phyloP scores from a whole-genome alignment of 2,888 invertebrate species.

The Helicoverpa assulta region DNA sequence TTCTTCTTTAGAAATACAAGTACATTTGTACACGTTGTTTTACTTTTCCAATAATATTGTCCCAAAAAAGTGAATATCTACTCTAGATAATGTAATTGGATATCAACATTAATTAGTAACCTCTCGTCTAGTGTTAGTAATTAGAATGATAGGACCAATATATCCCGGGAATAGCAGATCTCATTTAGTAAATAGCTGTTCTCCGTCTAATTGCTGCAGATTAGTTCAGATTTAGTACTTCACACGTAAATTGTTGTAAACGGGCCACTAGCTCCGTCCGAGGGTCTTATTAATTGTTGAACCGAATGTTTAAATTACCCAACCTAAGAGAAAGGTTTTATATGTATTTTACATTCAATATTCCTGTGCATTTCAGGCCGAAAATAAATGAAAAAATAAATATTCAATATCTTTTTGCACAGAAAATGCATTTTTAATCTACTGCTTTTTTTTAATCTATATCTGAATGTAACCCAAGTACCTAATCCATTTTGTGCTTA shows the following conservation, averaged over 20 bases:
- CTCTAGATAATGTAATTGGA: neutral
- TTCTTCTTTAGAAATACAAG: neutral
- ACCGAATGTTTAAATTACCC: neutral
- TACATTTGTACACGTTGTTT: neutral
- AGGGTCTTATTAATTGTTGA: constrained; percentile 12
- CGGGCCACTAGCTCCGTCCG: neutral
- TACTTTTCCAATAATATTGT: neutral
- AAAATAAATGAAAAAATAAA: too few relatives aligned
- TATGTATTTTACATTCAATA: neutral
- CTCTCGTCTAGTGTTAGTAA: constrained; percentile 14
- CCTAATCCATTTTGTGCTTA: too few relatives aligned
- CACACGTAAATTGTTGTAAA: constrained; percentile 13
- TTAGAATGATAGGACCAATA: constrained; percentile 20
- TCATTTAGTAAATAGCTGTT: constrained; percentile 38
- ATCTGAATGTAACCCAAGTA: too few relatives aligned
- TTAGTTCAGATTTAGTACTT: constrained; percentile 47
- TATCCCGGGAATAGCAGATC: constrained; percentile 29
- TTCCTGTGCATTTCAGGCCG: too few relatives aligned
- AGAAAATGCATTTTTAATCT: too few relatives aligned
- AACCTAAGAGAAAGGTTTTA: neutral
- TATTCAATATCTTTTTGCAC: too few relatives aligned
- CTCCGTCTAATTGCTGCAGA: constrained; percentile 35
- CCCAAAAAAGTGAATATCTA: neutral
- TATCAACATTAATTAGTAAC: constrained; percentile 2
- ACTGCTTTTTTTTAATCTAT: too few relatives aligned